Base-by-base conservation (phyloP, 2,888 invertebrate genomes). In the Malthinus seriepunctatus region DNA sequence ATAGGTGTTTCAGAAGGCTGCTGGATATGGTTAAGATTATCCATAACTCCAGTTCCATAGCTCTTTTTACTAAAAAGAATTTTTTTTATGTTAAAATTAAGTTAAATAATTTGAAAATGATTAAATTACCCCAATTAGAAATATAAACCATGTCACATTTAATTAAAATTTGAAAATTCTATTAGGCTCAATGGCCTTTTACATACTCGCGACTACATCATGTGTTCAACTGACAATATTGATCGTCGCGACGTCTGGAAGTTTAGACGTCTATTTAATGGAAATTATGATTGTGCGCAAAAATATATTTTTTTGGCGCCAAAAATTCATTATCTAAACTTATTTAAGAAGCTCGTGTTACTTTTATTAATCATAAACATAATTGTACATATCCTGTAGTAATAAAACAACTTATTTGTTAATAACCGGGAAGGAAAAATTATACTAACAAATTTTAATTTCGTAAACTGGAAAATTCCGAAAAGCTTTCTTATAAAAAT, bases 21-120 rank as follows among this genome's bases (percentile, higher is more conserved):
- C 66, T 76, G 75, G 71, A 76, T 70, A 67, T 78, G 74, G 69
- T 78, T 77, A 72, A 69, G 71, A 71, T 70, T 75, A 67, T 74
- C 77, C 78, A 78, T 78, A 72, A 71, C 75, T 70, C 73, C 69
- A 72, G 74, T 71, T 74, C 77, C 78, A 78, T 78, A 76, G 72
- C 71, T 77, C 72, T 75, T 74, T 76, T 74, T 72, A 70, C 78
- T 78, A 63, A 47, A 67, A 64, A 53, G 52, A 44, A 49, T 8
- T 15, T 12, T 23, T 12, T 9, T 8, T 10, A 14, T 11, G 5
- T 23, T 23, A 23, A 42, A 3, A 7, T 15, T 9, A 3, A 9
- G 5, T 3, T 15, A 9, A 8, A 15, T 42, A 42, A 15, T 3
- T 23, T 23, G 2, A 23, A 23, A 23, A 5, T 5, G 23, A 23